Percentiles rank a stretch among this genome's conserved stretches.
phyloP scores from a whole-genome alignment of 2,888 invertebrate genomes.

The Chrysomela aeneicollis region DNA sequence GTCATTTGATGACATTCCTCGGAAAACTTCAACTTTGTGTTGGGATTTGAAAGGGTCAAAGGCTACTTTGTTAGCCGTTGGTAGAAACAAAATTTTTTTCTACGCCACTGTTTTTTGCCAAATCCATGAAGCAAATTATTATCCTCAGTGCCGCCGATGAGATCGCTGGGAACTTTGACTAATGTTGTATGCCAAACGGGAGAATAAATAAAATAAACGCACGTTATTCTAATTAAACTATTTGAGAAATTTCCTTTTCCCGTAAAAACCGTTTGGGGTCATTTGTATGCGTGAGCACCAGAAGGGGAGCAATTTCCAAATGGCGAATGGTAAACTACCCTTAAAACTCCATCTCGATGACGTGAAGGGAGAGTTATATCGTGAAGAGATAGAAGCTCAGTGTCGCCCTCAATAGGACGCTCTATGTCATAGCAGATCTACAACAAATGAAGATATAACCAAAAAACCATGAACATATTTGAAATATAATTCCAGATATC shows the following conservation, averaged over 20 bases:
- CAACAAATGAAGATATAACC: no score
- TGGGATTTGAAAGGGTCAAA: no score
- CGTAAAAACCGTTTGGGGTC: constrained; percentile 1
- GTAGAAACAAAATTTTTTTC: no score
- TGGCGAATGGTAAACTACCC: constrained; percentile 3
- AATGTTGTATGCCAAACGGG: background rate
- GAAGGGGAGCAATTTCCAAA: background rate
- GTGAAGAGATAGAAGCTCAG: background rate
- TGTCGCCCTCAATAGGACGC: background rate
- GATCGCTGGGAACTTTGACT: background rate
- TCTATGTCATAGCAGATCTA: no score
- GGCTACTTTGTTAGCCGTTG: no score
- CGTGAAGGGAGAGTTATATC: background rate
- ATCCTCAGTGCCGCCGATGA: no score
- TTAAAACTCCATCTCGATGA: constrained; percentile 1
- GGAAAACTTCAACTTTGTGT: no score
- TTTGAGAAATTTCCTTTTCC: background rate
- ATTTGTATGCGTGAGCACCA: background rate
- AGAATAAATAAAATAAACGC: background rate
- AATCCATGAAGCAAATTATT: no score
- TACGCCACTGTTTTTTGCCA: no score
- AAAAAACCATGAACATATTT: no score
- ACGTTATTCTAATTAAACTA: constrained; percentile 2
- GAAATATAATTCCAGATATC: no score
- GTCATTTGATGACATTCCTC: no score